phyloP scores from a whole-genome alignment of 1,140 invertebrate genomes.

The Argopecten irradians region DNA sequence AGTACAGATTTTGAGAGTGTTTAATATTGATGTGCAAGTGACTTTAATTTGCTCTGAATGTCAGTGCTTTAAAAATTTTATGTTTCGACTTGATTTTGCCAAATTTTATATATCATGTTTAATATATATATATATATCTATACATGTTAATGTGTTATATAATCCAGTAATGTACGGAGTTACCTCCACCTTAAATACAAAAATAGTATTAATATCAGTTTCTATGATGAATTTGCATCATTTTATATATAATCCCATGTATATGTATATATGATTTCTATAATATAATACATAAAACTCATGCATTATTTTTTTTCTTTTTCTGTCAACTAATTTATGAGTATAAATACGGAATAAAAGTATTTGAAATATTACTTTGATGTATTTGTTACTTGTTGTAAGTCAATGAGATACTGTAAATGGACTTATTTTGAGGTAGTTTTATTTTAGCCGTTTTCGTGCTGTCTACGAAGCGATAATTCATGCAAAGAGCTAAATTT shows the following conservation, averaged over 20 bases:
- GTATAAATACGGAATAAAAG: not conserved
- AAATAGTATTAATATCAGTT: conserved; percentile 3
- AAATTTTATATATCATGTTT: not conserved
- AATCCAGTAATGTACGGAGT: conserved; percentile 4
- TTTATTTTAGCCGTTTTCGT: too few relatives aligned
- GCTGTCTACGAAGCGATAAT: too few relatives aligned
- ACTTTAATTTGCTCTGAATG: not conserved
- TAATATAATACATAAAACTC: conserved; percentile 13
- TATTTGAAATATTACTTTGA: not conserved
- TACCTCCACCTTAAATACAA: not conserved
- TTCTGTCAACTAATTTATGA: conserved; percentile 17
- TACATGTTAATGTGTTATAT: too few relatives aligned
- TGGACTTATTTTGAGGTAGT: too few relatives aligned
- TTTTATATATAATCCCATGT: not conserved
- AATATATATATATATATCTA: not conserved
- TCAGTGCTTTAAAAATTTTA: not conserved
- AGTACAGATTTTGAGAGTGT: not conserved
- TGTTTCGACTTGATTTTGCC: conserved; percentile 6
- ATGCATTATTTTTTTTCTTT: not conserved
- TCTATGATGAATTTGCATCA: not conserved
- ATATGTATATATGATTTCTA: not conserved
- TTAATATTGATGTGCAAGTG: not conserved
- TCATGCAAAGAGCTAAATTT: too few relatives aligned
- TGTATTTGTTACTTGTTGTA: too few relatives aligned
- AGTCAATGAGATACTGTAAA: too few relatives aligned